These are phyloP conservation scores for Puntigrus tetrazona DNA, from an alignment of 2,113 vertebrate genomes.

Conservation along the genomic window DNA sequence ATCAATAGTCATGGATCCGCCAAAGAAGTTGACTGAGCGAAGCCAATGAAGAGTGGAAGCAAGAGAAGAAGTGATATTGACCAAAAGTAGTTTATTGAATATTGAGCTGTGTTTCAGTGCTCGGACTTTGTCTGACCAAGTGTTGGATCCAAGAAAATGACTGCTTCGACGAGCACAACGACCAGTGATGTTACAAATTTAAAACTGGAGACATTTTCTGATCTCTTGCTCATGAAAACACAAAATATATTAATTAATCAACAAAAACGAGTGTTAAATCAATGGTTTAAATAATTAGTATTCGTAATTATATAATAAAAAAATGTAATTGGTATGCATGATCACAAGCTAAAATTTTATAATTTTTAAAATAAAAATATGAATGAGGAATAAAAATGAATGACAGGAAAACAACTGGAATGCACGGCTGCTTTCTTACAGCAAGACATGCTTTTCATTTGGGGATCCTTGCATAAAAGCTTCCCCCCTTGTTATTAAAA, in stretches of 20 bases:
- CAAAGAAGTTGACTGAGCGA: background rate
- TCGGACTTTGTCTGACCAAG: background rate
- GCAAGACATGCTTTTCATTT: no score
- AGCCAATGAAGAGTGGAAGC: background rate
- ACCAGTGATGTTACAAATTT: no score
- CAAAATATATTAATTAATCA: background rate
- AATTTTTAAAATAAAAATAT: no score
- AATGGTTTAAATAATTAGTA: background rate
- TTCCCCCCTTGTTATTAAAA: background rate
- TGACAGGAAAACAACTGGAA: no score
- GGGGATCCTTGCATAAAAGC: background rate
- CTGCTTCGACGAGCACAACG: no score
- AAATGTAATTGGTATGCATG: no score
- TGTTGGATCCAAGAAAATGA: no score
- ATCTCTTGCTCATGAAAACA: no score
- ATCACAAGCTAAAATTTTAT: no score
- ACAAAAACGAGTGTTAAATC: background rate
- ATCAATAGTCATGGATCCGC: background rate
- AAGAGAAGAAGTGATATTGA: background rate
- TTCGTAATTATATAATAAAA: background rate
- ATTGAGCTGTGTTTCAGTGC: background rate
- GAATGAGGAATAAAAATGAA: no score
- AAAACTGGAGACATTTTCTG: no score
- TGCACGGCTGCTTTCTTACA: no score
- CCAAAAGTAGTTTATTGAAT: background rate